A percentile compares a stretch with the other conserved stretches of the same genome.
Conservation (phyloP, 2,797 vertebrate genomes). For the Heterohyrax brucei region DNA sequence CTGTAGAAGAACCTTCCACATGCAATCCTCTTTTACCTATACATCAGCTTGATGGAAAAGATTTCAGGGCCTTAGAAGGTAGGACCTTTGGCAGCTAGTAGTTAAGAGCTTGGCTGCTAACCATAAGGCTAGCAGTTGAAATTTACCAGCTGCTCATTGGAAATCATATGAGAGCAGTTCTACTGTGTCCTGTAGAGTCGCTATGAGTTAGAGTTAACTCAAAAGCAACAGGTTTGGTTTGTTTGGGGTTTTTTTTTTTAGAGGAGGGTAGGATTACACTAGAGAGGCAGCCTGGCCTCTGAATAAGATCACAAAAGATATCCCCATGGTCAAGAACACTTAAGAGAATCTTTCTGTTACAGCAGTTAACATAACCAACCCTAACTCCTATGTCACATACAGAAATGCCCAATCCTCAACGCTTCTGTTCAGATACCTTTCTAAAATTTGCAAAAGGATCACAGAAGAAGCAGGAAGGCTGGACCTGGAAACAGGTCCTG, state of each 20-base stretch:
- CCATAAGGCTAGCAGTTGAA: too few relatives aligned
- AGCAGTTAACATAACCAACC: neutral
- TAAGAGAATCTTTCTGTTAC: neutral
- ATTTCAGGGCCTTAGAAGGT: neutral
- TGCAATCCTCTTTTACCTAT: neutral
- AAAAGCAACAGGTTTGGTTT: too few relatives aligned
- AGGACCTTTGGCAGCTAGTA: too few relatives aligned
- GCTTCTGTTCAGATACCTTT: neutral
- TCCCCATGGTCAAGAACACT: neutral
- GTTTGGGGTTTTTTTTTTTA: too few relatives aligned
- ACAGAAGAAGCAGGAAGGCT: neutral
- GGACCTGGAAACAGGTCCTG: neutral
- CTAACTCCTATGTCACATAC: neutral
- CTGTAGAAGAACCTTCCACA: neutral
- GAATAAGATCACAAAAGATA: neutral
- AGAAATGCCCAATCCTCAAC: neutral
- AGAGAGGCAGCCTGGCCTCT: neutral
- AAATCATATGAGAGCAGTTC: too few relatives aligned
- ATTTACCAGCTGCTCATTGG: too few relatives aligned
- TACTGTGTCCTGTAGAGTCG: too few relatives aligned
- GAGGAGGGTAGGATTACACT: neutral
- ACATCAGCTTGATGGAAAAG: neutral
- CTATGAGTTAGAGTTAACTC: too few relatives aligned
- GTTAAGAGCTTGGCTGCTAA: too few relatives aligned
- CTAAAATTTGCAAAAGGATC: neutral